phyloP scores from a whole-genome alignment of 1,140 invertebrate species.

The Bacillus rossius region DNA sequence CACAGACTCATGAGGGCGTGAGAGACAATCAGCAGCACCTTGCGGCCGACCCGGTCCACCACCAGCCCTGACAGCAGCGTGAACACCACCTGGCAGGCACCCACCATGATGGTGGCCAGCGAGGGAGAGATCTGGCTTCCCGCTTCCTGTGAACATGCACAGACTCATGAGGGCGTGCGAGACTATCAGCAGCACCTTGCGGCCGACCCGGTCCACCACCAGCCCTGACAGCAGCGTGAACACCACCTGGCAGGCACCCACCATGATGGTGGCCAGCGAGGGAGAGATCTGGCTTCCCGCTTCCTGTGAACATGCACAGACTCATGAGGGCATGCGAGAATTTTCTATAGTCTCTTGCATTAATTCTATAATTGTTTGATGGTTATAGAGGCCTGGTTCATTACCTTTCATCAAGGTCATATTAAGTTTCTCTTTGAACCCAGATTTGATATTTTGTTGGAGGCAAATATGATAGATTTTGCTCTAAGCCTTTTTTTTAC shows the following conservation, averaged over 20 bases:
- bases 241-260: slow-evolving; percentile 36
- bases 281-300: slow-evolving; percentile 38
- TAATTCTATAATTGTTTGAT: no score
- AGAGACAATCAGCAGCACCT: slow-evolving; percentile 78
- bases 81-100: slow-evolving; percentile 39
- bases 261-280: slow-evolving; percentile 40
- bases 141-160: slow-evolving; percentile 41
- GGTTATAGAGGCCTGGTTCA: no score
- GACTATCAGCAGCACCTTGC: slow-evolving; percentile 78
- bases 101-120: slow-evolving; percentile 40
- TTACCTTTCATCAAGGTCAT: no score
- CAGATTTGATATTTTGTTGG: no score
- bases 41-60: slow-evolving; percentile 78
- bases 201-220: slow-evolving; percentile 75
- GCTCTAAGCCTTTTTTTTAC: no score
- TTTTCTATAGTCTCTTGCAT: no score
- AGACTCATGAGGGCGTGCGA: slow-evolving; percentile 70
- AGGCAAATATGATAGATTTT: no score
- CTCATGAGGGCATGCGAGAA: slow-evolving; percentile 73
- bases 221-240: slow-evolving; percentile 70
- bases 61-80: slow-evolving; percentile 73
- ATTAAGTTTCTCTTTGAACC: no score
- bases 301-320: slow-evolving; percentile 43
- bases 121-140: slow-evolving; percentile 34
- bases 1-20: slow-evolving; percentile 68